A percentile compares a stretch with the other conserved stretches of the same genome.
Evolutionary conservation across 1,140 invertebrate species (phyloP).

Genomic region (Drosophila hydei): DNA sequence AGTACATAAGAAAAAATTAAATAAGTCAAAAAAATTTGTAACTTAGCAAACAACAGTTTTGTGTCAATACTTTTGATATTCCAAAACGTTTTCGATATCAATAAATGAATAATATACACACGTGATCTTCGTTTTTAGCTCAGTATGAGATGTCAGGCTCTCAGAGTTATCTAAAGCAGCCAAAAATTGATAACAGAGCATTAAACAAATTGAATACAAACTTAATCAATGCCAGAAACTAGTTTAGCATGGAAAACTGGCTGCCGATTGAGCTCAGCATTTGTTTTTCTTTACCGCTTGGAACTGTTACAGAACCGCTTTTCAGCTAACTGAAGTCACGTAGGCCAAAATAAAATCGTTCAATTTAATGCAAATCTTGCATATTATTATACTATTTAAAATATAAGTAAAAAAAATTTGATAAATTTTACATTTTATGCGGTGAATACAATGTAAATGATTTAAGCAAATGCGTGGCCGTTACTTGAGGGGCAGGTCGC

Average conservation of each 20-base stretch:
- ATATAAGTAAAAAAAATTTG: constrained; percentile 14
- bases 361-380: constrained; percentile 47
- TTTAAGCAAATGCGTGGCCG: constrained; percentile 29
- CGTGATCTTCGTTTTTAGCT: constrained; percentile 1
- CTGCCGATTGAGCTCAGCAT: constrained; percentile 11
- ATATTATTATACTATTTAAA: constrained; percentile 16
- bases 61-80: no score
- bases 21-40: no score
- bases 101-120: constrained; percentile 4
- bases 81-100: no score
- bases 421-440: constrained; percentile 52
- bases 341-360: constrained; percentile 53
- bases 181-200: constrained; percentile 5
- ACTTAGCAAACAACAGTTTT: no score
- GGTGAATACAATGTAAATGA: constrained; percentile 36
- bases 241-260: constrained; percentile 52
- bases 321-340: constrained; percentile 55
- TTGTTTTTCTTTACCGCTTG: constrained; percentile 37
- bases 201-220: constrained; percentile 11
- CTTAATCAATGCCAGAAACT: constrained; percentile 24
- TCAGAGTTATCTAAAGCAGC: constrained; percentile 18
- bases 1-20: no score
- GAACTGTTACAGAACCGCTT: constrained; percentile 55
- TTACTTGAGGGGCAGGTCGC: constrained; percentile 23
- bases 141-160: not conserved